A percentile compares a stretch with the other conserved stretches of the same genome.
Conservation (phyloP, 1,140 invertebrate genomes). For the Ceratina australensis region DNA sequence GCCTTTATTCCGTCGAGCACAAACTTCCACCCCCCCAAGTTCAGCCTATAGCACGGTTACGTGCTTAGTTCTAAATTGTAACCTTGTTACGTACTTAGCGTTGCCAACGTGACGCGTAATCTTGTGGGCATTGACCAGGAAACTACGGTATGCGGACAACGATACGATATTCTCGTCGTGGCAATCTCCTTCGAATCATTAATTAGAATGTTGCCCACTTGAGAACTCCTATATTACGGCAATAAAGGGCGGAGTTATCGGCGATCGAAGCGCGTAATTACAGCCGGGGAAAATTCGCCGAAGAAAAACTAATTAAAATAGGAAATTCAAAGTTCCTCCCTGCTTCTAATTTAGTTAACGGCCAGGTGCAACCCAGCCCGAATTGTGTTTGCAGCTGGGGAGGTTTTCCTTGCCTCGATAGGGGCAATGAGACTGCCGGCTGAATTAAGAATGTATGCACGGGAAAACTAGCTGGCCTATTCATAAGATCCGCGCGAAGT, state of each 20-base stretch:
- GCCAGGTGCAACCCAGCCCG: too few species aligned
- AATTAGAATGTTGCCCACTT: constrained; percentile 4
- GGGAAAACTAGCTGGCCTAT: background rate
- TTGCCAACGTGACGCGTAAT: constrained; percentile 39
- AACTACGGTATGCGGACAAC: constrained; percentile 19
- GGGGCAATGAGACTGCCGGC: background rate
- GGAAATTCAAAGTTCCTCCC: too few species aligned
- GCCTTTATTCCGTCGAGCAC: constrained; percentile 3
- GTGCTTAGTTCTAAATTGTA: constrained; percentile 37
- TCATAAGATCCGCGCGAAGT: background rate
- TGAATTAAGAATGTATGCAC: constrained; percentile 16
- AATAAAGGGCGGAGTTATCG: background rate
- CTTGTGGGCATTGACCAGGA: constrained; percentile 29
- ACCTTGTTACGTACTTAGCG: constrained; percentile 43
- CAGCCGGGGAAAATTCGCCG: accelerated
- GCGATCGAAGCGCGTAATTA: background rate
- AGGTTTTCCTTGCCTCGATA: background rate
- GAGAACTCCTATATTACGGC: too few species aligned
- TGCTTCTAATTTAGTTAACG: background rate
- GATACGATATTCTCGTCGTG: constrained; percentile 2
- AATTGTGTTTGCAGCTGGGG: background rate
- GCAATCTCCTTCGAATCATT: constrained; percentile 22
- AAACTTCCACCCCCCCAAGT: constrained; percentile 1
- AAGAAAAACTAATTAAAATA: background rate
- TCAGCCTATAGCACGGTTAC: constrained; percentile 11